Base-by-base conservation (phyloP, 1,140 invertebrate species). In the Drosophila orosa region DNA sequence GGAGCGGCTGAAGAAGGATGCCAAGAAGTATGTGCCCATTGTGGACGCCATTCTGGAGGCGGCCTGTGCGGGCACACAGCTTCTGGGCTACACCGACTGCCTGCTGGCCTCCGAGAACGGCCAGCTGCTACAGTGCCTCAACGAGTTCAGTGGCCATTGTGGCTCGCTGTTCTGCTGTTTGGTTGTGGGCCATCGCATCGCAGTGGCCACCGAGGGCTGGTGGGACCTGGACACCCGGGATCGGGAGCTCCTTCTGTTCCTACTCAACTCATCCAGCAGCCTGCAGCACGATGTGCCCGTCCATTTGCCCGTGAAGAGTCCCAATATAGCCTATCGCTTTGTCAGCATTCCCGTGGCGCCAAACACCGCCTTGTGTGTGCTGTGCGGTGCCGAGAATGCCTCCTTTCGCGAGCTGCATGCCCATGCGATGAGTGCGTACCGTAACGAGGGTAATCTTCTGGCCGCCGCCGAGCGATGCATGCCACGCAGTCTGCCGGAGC, bases 121-220 rank as follows among this genome's bases (percentile, higher is more conserved):
- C 59, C 91, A 94, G 22, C 90, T 97, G 39, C 95, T 96, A 92
- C 95, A 96, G 24, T 74, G 74, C 19, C 60, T 92, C 6, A 90
- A 89, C 44, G 91, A 92, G 17, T 92, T 92, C 89, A 94, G 95
- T 65, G 95, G 96, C 80, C 94, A 94, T 75, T 93, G 96, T 56
- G 95, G 95, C 67, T 96, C 95, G 25, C 93, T 95, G n/a, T 97
- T 96, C 90, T 96, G 96, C 29, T 96, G 95, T 90, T 86, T 97
- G 44, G 91, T 96, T 48, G 93, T 96, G 45, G 94, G 95, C 73
- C 95, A 95, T 17, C 95, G 95, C 69, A 92, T 97, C 42, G 94
- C 94, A 9, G 95, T 95, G 5, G 96, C 96, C 24, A 97, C 96
- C 1, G 94, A 95, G 72, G 95, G 94, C 79, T 97, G 96, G 96